Evolutionary conservation across 1,140 invertebrate species (phyloP), one percentile per base, ranked within the genome.

Genomic region (Papilio glaucus): DNA sequence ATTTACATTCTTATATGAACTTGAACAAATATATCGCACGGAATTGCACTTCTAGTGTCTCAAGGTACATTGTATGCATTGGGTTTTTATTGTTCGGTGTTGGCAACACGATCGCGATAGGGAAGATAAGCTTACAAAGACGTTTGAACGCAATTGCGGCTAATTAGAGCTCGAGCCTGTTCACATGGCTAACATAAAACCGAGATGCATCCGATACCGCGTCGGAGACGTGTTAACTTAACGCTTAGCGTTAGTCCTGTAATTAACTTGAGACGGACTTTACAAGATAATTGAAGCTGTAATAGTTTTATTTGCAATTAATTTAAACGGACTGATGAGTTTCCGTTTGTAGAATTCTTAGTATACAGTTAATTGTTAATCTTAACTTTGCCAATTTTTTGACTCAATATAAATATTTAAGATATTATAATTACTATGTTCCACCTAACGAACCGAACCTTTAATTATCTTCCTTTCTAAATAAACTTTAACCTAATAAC

Each of bases 261-360:
- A 33, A 33, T 33, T 6, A 33, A 33, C 29, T 33, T 6, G 29
- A 33, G 29, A 33, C 2, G 29, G 29, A 33, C 29, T 33, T 2
- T 33, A 33, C 6, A 33, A 33, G 29, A 33, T 33, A 33, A 33
- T 33, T n/a, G n/a, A n/a, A 6, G 9, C 18, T 24, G 4, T 57
- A 57, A 57, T 57, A 13, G 49, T 57, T 57, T 57, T 57, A 57
- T 57, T 57, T 57, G 49, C 49, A 57, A 57, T 57, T 57, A 57
- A 57, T 57, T 57, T 57, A 57, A 57, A 57, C 24, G 49, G 49
- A 57, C 21, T 57, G 49, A 57, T 57, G 49, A 24, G 49, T 57
- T 57, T 57, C 49, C 49, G 49, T 26, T 33, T 49, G 45, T 21
- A 57, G 9, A 57, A 57, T 57, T 26, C 9, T 57, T 24, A 33